These are phyloP conservation scores for Sebastes reedi DNA, from an alignment of 2,797 vertebrate species.

Conservation along the genomic window DNA sequence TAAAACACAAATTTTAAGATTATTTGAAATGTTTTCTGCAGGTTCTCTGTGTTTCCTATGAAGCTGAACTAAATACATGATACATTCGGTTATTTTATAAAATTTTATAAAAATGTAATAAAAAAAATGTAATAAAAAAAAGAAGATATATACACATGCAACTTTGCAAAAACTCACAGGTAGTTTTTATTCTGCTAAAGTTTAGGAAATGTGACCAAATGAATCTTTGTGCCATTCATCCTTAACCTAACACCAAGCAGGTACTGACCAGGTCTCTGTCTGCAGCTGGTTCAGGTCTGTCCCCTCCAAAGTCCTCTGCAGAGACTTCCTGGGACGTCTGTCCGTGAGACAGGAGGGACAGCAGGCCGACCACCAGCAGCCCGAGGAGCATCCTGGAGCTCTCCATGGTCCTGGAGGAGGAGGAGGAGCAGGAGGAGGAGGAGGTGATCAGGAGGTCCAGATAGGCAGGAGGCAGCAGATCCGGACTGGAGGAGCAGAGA, in stretches of 20 bases:
- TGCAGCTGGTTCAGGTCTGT: constrained; percentile 55
- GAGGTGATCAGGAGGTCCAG: neutral
- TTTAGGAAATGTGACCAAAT: neutral
- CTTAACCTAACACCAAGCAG: too few species aligned
- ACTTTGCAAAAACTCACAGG: neutral
- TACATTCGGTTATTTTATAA: neutral
- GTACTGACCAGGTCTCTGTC: constrained; percentile 81
- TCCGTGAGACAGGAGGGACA: constrained; percentile 60
- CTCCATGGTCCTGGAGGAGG: constrained; percentile 73
- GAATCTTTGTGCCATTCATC: neutral
- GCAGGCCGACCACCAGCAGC: constrained; percentile 70
- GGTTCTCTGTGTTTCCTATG: neutral
- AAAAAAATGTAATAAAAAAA: neutral
- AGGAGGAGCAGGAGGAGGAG: neutral
- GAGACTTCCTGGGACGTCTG: constrained; percentile 76
- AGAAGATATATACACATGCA: too few species aligned
- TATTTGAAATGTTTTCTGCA: neutral
- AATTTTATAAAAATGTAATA: neutral
- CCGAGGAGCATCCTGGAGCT: constrained; percentile 68
- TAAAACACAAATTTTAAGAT: neutral
- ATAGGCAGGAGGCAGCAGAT: neutral
- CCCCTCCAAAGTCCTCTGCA: constrained; percentile 67
- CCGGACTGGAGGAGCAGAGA: constrained; percentile 8
- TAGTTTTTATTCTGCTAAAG: neutral
- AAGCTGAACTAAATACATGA: neutral